phyloP scores from a whole-genome alignment of 2,888 invertebrate genomes.

The Parapristionchus giblindavisi region DNA sequence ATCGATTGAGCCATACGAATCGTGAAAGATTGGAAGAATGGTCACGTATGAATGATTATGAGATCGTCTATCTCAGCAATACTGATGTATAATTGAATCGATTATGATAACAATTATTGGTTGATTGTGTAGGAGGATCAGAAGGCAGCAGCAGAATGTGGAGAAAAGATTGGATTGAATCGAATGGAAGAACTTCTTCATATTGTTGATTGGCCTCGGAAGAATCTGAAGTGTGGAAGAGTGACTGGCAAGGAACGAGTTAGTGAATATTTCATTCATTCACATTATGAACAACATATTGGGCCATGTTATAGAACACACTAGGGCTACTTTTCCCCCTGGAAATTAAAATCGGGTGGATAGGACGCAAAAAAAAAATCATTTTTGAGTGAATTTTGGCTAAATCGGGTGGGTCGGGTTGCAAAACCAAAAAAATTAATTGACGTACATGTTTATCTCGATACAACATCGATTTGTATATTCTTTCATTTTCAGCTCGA shows the following conservation, averaged over 20 bases:
- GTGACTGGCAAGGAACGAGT: neutral
- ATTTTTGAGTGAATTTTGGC: too few species aligned
- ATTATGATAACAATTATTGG: neutral
- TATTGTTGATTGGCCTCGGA: constrained; percentile 44
- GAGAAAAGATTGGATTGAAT: constrained; percentile 42
- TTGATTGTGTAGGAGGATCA: constrained; percentile 36
- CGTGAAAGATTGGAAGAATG: constrained; percentile 27
- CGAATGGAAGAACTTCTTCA: constrained; percentile 47
- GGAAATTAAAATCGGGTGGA: too few species aligned
- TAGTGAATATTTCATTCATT: too few species aligned
- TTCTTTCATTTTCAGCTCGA: constrained; percentile 37
- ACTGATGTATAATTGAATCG: constrained; percentile 2
- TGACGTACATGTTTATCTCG: too few species aligned
- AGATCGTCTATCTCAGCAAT: constrained; percentile 9
- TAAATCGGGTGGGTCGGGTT: too few species aligned
- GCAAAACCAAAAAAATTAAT: too few species aligned
- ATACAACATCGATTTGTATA: too few species aligned
- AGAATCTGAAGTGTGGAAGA: constrained; percentile 29
- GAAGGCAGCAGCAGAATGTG: constrained; percentile 33
- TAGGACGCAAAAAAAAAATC: too few species aligned
- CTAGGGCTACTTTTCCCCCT: too few species aligned
- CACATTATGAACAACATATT: too few species aligned
- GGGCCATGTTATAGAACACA: too few species aligned
- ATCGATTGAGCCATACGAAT: neutral
- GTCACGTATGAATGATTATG: constrained; percentile 8